Evolutionary conservation across 2,113 vertebrate genomes (phyloP).

Genomic region (Coreoperca whiteheadi): DNA sequence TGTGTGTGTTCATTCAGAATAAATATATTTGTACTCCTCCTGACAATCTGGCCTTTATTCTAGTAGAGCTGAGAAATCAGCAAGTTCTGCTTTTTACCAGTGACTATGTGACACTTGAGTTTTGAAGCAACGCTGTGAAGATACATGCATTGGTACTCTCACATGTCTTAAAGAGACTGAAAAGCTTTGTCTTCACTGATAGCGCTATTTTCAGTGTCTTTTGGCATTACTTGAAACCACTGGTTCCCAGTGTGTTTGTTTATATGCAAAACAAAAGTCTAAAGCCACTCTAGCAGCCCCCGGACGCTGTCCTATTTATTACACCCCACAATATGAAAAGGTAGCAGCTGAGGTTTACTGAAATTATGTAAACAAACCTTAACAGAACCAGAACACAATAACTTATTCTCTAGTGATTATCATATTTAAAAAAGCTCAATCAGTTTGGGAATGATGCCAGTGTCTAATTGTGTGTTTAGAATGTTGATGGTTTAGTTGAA

Average conservation of each 20-base stretch:
- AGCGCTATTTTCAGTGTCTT: no score
- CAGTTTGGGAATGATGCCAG: neutral
- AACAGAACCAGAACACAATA: neutral
- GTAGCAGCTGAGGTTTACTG: neutral
- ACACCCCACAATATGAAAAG: neutral
- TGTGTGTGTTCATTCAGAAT: slow-evolving; percentile 42
- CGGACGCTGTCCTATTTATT: neutral
- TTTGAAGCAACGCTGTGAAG: neutral
- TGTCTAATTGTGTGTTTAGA: neutral
- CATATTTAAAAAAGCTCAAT: neutral
- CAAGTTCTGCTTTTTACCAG: slow-evolving; percentile 8
- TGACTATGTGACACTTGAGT: neutral
- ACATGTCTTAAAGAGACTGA: neutral
- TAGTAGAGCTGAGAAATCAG: neutral
- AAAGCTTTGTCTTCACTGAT: neutral
- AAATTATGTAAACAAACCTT: neutral
- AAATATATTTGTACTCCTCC: slow-evolving; percentile 42
- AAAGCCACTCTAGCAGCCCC: neutral
- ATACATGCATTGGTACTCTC: neutral
- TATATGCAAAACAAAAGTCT: neutral
- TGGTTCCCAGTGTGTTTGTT: neutral
- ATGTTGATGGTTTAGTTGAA: neutral
- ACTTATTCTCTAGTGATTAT: neutral
- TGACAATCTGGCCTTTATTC: slow-evolving; percentile 18
- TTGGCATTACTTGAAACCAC: neutral